These are phyloP conservation scores for Clarias laeviceps DNA, from an alignment of 2,797 vertebrate species.

Conservation along the genomic window DNA sequence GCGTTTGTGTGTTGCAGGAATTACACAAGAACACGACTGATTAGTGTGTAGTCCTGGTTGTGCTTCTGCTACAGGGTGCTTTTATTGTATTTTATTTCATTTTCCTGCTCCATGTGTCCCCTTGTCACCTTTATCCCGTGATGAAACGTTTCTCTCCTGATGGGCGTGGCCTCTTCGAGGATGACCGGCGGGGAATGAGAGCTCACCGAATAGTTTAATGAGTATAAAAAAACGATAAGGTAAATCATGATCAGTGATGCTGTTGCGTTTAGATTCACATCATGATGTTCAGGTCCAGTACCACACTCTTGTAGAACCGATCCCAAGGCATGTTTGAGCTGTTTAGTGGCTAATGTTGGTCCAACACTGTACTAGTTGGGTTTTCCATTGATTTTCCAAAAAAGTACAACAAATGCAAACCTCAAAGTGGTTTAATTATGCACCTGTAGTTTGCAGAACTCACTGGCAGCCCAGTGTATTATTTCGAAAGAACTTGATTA, in stretches of 20 bases:
- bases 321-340: not conserved
- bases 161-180: not conserved
- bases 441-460: not conserved
- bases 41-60: no score
- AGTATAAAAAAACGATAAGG: no score
- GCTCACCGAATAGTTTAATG: not conserved
- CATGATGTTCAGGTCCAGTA: no score
- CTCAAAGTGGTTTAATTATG: not conserved
- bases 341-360: not conserved
- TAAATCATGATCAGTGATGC: not conserved
- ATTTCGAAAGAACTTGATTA: not conserved
- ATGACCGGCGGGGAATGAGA: not conserved
- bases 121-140: not conserved
- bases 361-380: not conserved
- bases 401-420: not conserved
- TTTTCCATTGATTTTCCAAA: constrained; percentile 3
- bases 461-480: not conserved
- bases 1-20: not conserved
- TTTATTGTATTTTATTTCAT: not conserved
- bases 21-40: not conserved
- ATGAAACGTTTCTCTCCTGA: not conserved
- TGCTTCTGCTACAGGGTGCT: not conserved
- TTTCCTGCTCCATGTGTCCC: not conserved
- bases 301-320: not conserved
- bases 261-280: not conserved